These are phyloP conservation scores for Lathamus discolor DNA, from an alignment of 2,113 vertebrate genomes.

Conservation along the genomic window DNA sequence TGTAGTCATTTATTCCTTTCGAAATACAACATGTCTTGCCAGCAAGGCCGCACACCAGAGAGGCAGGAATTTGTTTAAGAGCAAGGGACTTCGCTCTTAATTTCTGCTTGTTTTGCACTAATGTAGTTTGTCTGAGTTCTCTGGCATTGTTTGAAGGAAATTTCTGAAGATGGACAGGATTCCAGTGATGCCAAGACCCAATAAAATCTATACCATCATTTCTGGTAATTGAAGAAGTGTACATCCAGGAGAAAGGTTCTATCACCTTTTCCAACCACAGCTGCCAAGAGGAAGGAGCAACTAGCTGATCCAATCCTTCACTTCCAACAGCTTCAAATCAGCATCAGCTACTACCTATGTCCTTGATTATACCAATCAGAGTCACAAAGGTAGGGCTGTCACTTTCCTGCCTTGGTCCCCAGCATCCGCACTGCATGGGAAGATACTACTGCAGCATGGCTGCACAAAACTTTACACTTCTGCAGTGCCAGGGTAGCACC, in stretches of 20 bases:
- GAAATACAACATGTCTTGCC: neutral
- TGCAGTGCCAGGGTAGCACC: no score
- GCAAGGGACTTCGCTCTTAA: neutral
- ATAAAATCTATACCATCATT: neutral
- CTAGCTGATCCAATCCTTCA: neutral
- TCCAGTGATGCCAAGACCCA: neutral
- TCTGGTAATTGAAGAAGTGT: neutral
- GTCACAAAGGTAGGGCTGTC: neutral
- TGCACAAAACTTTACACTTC: neutral
- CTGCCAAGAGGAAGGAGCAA: neutral
- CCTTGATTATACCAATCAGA: neutral
- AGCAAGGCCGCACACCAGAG: neutral
- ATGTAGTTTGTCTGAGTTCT: neutral
- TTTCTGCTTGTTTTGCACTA: neutral
- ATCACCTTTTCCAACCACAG: neutral
- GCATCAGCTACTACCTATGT: neutral
- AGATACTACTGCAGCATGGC: rapidly evolving
- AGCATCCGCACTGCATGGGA: rapidly evolving
- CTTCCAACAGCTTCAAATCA: neutral
- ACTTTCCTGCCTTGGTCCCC: neutral
- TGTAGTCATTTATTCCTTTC: neutral
- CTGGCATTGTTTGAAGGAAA: neutral
- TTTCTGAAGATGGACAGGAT: neutral
- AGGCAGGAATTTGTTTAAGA: neutral
- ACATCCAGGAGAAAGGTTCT: neutral